Percentiles rank a stretch among this genome's conserved stretches.
phyloP scores from a whole-genome alignment of 2,797 vertebrate genomes.

The Florisuga fusca region DNA sequence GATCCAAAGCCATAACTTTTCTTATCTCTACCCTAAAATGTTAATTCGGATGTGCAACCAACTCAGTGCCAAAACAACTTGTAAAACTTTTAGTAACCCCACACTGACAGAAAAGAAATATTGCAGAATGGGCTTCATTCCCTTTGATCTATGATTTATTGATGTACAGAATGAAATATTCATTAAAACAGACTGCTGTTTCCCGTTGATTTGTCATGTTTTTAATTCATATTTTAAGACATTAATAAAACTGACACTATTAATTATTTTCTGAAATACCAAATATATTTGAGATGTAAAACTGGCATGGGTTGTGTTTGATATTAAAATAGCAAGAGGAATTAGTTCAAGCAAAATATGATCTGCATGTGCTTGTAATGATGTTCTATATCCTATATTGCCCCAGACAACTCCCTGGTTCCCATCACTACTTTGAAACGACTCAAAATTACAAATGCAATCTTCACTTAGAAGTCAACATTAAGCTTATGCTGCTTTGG shows the following conservation, averaged over 20 bases:
- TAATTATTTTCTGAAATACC: slow-evolving; percentile 77
- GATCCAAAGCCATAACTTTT: background rate
- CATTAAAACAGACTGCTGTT: slow-evolving; percentile 81
- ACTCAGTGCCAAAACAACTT: slow-evolving; percentile 39
- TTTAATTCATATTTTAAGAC: slow-evolving; percentile 83
- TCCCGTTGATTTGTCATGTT: slow-evolving; percentile 80
- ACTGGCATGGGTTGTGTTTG: slow-evolving; percentile 32
- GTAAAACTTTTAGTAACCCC: slow-evolving; percentile 69
- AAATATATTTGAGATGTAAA: slow-evolving; percentile 68
- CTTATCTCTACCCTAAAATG: slow-evolving; percentile 24
- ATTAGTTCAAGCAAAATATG: slow-evolving; percentile 52
- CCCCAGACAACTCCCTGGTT: slow-evolving; percentile 53
- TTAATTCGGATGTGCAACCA: slow-evolving; percentile 50
- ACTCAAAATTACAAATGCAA: slow-evolving; percentile 62
- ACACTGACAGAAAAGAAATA: slow-evolving; percentile 52
- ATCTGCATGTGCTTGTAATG: slow-evolving; percentile 45
- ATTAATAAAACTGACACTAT: slow-evolving; percentile 80
- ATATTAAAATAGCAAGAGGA: slow-evolving; percentile 42
- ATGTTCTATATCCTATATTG: slow-evolving; percentile 21
- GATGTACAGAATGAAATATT: slow-evolving; percentile 78
- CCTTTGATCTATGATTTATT: slow-evolving; percentile 80
- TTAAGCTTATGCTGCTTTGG: slow-evolving; percentile 29
- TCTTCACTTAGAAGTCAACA: slow-evolving; percentile 27
- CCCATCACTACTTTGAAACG: slow-evolving; percentile 43
- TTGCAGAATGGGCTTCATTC: slow-evolving; percentile 30